Evolutionary conservation across 2,888 invertebrate genomes (phyloP).

Genomic region (Drosophila differens): DNA sequence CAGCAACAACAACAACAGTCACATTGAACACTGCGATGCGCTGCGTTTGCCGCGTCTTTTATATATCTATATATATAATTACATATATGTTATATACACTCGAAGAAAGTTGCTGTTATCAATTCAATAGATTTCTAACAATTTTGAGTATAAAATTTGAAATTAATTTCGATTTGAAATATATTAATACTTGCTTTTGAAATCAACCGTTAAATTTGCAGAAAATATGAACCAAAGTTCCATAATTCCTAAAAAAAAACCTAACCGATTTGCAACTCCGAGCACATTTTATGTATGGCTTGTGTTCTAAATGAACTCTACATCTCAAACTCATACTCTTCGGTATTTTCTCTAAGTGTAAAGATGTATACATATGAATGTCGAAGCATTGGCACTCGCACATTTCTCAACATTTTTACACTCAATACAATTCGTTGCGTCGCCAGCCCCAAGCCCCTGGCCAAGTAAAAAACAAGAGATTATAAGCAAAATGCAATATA

Average conservation of each 20-base stretch:
- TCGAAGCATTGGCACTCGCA: slow-evolving; percentile 64
- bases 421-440: slow-evolving; percentile 82
- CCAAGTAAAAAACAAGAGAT: slow-evolving; percentile 48
- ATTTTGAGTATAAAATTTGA: too few species aligned
- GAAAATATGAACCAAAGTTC: not conserved
- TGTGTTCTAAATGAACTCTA: not conserved
- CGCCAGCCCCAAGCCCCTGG: slow-evolving; percentile 29
- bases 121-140: not conserved
- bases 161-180: too few species aligned
- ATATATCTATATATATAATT: slow-evolving; percentile 15
- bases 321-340: not conserved
- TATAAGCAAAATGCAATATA: slow-evolving; percentile 79
- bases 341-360: not conserved
- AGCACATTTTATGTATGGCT: too few species aligned
- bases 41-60: slow-evolving; percentile 23
- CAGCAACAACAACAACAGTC: slow-evolving; percentile 8
- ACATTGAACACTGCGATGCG: slow-evolving; percentile 20
- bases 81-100: slow-evolving; percentile 6
- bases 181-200: not conserved
- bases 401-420: slow-evolving; percentile 80
- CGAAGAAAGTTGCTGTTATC: not conserved
- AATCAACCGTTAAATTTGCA: not conserved
- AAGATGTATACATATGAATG: slow-evolving; percentile 22
- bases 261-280: not conserved
- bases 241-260: not conserved